Conservation (phyloP, 2,113 vertebrate genomes). For the Misgurnus anguillicaudatus region DNA sequence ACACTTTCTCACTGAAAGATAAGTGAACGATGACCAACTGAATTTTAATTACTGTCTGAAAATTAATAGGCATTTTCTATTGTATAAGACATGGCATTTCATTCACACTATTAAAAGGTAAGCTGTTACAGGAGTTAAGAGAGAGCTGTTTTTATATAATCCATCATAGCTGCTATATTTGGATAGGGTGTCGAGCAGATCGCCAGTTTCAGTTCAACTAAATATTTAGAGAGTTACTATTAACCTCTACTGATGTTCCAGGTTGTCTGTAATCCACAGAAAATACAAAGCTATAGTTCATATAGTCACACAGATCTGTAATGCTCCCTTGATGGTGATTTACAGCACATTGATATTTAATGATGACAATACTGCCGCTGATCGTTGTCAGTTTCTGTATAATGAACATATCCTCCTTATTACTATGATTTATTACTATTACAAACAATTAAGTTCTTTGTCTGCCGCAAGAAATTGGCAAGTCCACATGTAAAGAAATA, state of each 20-base stretch:
- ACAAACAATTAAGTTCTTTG: not conserved
- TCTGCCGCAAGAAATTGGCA: not conserved
- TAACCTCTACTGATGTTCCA: slow-evolving; percentile 13
- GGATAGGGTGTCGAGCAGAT: not conserved
- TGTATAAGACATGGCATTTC: not conserved
- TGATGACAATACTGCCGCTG: not conserved
- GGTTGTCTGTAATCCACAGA: slow-evolving; percentile 22
- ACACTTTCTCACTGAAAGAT: too few relatives aligned
- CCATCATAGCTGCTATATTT: slow-evolving; percentile 41
- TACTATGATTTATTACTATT: not conserved
- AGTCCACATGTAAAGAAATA: not conserved
- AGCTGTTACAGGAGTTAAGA: slow-evolving; percentile 12
- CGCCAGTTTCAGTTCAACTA: slow-evolving; percentile 26
- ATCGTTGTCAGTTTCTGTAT: not conserved
- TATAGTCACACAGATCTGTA: not conserved
- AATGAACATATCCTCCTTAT: not conserved
- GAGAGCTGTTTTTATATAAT: slow-evolving; percentile 46
- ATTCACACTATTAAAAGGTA: slow-evolving; percentile 8
- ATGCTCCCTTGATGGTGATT: not conserved
- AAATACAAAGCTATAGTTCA: slow-evolving; percentile 10
- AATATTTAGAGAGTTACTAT: slow-evolving; percentile 23
- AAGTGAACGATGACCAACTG: too few relatives aligned
- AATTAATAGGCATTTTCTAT: not conserved
- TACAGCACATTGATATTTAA: not conserved
- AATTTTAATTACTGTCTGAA: too few relatives aligned